Evolutionary conservation across 2,888 invertebrate species (phyloP), one percentile per base, ranked within the genome.

Genomic region (Metopia argyrocephala): DNA sequence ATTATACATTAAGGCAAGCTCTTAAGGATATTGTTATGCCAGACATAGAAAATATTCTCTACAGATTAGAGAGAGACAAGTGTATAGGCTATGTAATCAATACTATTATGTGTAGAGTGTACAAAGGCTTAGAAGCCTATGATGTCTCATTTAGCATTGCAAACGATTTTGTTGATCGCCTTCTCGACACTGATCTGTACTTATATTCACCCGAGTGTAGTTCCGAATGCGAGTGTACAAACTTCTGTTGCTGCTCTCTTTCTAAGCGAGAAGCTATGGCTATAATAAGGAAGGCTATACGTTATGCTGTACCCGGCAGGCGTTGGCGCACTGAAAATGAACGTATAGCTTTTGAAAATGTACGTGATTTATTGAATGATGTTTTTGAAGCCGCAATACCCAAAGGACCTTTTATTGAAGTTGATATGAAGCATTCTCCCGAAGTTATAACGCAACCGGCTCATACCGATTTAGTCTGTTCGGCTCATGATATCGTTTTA

Each of bases 91-190:
- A 85, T 9, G 83, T 87, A 3, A 74, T 87, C 15, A 90, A 91
- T n/a, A 90, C 91, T 28, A 82, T 92, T 5, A 85, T 92, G 38
- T 87, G 87, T 0, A 87, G 89, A 73, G 87, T 92, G 0, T 91
- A 92, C 83, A 91, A 91, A 54, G 84, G 87, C 28, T 85, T 91
- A 2, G 88, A 88, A 27, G 68, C 84, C 1, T 84, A 83, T 45
- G 88, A 88, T 5, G 84, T 89, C 21, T 79, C 84, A 5, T 73
- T 9, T n/a, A 52, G 71, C 0, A 50, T 87, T 28, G 62, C 85
- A 1, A 84, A 59, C 20, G 87, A 89, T 66, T 54, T 86, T 0
- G 78, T 88, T 0, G 89, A 87, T 83, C 86, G 87, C 0, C 69
- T 88, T 0, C 86, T 87, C 23, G 88, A 88, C 50, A 86, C 86